These are phyloP conservation scores for Muschampia plurimacula DNA, from an alignment of 2,888 invertebrate species.

Conservation along the genomic window DNA sequence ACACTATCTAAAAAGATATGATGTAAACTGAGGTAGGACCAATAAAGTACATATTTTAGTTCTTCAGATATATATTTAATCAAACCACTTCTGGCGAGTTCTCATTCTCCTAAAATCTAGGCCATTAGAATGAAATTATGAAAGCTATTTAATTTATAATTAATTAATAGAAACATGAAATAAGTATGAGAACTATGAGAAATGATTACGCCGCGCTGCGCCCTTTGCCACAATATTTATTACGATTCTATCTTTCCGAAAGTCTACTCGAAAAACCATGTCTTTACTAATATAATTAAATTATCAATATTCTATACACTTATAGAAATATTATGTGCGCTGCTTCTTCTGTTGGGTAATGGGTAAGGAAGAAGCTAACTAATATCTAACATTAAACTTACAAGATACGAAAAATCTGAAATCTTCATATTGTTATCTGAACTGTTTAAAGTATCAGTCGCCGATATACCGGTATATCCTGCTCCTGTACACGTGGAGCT, in stretches of 20 bases:
- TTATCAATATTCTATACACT: too few relatives aligned
- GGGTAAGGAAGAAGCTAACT: constrained; percentile 51
- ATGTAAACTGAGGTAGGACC: constrained; percentile 63
- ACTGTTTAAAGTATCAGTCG: constrained; percentile 85
- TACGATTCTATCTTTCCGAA: too few relatives aligned
- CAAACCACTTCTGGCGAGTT: neutral
- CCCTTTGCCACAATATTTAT: too few relatives aligned
- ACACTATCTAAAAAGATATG: constrained; percentile 57
- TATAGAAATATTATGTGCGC: constrained; percentile 17
- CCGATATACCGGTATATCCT: constrained; percentile 86
- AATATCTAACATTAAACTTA: constrained; percentile 39
- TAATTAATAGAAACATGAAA: neutral
- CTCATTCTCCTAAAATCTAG: constrained; percentile 51
- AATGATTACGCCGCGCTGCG: too few relatives aligned
- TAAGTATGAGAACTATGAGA: neutral
- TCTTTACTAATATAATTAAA: neutral
- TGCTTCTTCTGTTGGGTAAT: constrained; percentile 50
- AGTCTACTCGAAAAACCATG: neutral
- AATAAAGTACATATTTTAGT: constrained; percentile 40
- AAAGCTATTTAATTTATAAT: neutral
- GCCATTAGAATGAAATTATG: constrained; percentile 53
- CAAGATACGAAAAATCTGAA: constrained; percentile 46
- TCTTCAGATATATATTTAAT: constrained; percentile 17
- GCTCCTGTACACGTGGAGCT: constrained; percentile 81
- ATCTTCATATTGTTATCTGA: constrained; percentile 39